Percentiles rank a stretch among this genome's conserved stretches.
phyloP scores from a whole-genome alignment of 2,888 invertebrate species.

The Morpho achilles region DNA sequence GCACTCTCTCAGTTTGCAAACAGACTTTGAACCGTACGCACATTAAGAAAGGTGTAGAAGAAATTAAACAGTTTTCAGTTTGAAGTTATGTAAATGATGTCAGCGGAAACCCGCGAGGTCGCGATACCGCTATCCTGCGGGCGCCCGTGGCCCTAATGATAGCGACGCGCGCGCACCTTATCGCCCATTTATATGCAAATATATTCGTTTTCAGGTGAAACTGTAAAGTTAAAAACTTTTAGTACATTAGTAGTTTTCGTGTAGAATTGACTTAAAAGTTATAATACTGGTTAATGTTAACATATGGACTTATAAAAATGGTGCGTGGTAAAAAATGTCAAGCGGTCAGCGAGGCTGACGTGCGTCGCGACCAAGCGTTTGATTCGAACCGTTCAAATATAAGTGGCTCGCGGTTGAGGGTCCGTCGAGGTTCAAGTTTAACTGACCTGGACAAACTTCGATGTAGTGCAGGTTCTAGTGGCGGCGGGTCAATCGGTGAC shows the following conservation, averaged over 20 bases:
- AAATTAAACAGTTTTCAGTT: conserved; percentile 40
- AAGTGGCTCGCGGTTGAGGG: conserved; percentile 74
- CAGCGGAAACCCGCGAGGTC: conserved; percentile 63
- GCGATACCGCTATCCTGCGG: conserved; percentile 71
- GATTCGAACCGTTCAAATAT: conserved; percentile 55
- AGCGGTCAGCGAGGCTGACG: conserved; percentile 68
- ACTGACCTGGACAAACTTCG: conserved; percentile 85
- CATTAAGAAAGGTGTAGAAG: conserved; percentile 37
- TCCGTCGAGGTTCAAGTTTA: conserved; percentile 85
- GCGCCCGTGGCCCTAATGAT: conserved; percentile 75
- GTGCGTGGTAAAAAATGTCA: conserved; percentile 63
- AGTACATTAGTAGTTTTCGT: conserved; percentile 47
- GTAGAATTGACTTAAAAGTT: conserved; percentile 30
- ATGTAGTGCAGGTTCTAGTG: conserved; percentile 61
- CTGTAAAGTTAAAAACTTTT: conserved; percentile 34
- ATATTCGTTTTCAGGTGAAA: conserved; percentile 45
- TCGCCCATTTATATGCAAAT: conserved; percentile 70
- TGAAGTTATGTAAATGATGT: conserved; percentile 56
- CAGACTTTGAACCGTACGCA: conserved; percentile 63
- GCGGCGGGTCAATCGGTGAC: conserved; percentile 86
- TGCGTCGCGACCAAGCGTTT: conserved; percentile 78
- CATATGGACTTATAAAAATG: conserved; percentile 43
- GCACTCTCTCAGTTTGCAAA: conserved; percentile 61
- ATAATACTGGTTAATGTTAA: background rate
- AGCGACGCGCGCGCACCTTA: conserved; percentile 50